Base-by-base conservation (phyloP, 2,888 invertebrate genomes). In the Maniola hyperantus region DNA sequence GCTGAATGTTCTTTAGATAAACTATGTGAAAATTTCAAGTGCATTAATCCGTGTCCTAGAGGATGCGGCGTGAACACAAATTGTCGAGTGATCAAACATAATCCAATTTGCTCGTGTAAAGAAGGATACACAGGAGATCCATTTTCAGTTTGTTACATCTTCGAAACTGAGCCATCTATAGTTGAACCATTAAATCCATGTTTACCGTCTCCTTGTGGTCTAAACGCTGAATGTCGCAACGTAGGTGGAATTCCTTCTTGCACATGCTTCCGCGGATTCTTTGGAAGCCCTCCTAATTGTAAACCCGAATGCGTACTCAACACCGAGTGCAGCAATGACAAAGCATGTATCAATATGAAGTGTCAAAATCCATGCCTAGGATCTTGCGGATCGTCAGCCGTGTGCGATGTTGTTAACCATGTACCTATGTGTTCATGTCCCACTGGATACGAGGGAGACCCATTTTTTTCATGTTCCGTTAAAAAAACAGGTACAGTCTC, bases 291-390 rank as follows among this genome's bases (percentile, higher is more conserved):
- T 68, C 96, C 96, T 46, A 93, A 95, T 79, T 97, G 97, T 77
- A 93, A 95, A 75, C 95, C 96, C 1, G 95, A 95, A 81, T 97
- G 97, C 81, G 88, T 95, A 6, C 93, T 95, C 46, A 96, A 95
- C 74, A 93, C 95, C 10, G 96, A 97, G 78, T 97, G 97, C 79
- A 86, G 94, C 59, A 95, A 94, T 70, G 94, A 94, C 74, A 93
- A 94, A 78, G 96, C 97, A 6, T 97, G 97, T 78, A 95, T 97
- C 57, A 94, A 94, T 74, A 94, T 95, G 84, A 96, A 95, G 83
- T 97, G 97, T 83, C 93, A 93, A 72, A 95, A 97, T 82, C 97
- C 97, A 15, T 97, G 97, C 78, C 93, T 94, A 6, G 96, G 96
- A 54, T 94, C 96, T 36, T 96, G 97, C 78, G 97, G 97, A 13